Evolutionary conservation across 2,888 invertebrate genomes (phyloP), one percentile per base, ranked within the genome.

Genomic region (Polydesmus complanatus): DNA sequence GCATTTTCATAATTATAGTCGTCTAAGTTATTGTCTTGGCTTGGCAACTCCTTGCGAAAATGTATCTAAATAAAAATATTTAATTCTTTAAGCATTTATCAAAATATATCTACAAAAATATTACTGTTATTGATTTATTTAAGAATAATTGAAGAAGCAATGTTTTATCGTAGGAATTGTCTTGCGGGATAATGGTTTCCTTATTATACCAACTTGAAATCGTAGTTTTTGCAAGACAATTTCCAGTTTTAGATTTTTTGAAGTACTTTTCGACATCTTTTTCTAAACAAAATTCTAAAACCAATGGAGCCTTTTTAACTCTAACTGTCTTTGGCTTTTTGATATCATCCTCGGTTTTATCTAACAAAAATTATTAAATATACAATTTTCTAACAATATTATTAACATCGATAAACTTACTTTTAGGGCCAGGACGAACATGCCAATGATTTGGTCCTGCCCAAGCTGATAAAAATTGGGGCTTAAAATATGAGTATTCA

Each of bases 401-500:
- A 14, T 11, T 18, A 47, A n/a, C n/a, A 14, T 47, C 48, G 48
- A 14, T 47, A 52, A 11, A 25, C 18, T 11, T 2, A 55, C 56
- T 27, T 55, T 55, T 55, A n/a, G 56, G 37, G 18, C 19, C 19
- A 8, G 56, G 37, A 18, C 22, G 21, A 8, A 55, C 27, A 21
- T 55, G 21, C 56, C 56, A 55, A 25, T 55, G 56, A 22, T 55
- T 55, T n/a, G 37, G 56, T 23, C 56, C 56, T 19, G 56, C 56
- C 56, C 56, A 55, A 27, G 56, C 37, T n/a, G 56, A 11, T 55
- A 27, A 2, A 37, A 55, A 55, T 2, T 27, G n/a, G 1, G 27
- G 27, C 14, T 8, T 55, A 27, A 55, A 27, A 27, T 27, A 55
- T 5, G 56, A 55, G n/a, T 55, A 55, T 27, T 55, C 56, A 3